Percentiles rank a stretch among this genome's conserved stretches.
phyloP scores from a whole-genome alignment of 2,797 vertebrate genomes.

The Chaetodon trifasciatus region DNA sequence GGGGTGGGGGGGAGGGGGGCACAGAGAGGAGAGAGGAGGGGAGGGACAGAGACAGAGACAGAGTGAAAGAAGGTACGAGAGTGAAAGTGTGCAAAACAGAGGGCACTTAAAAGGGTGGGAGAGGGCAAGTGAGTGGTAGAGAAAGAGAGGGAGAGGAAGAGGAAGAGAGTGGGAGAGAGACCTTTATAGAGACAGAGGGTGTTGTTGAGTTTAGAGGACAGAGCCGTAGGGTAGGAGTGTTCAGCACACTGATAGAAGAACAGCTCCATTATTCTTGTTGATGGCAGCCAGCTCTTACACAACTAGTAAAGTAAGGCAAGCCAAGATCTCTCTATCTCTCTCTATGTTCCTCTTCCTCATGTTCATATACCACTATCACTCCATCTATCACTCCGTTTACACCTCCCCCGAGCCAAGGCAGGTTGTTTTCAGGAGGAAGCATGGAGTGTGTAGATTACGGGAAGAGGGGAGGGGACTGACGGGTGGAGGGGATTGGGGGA shows the following conservation, averaged over 20 bases:
- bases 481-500: slow-evolving; percentile 9
- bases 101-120: slow-evolving; percentile 73
- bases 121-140: slow-evolving; percentile 70
- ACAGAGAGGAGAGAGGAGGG: slow-evolving; percentile 49
- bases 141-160: slow-evolving; percentile 52
- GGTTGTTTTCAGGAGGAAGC: slow-evolving; percentile 71
- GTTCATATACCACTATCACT: slow-evolving; percentile 52
- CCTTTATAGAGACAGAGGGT: slow-evolving; percentile 62
- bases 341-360: slow-evolving; percentile 29
- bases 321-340: slow-evolving; percentile 56
- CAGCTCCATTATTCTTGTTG: slow-evolving; percentile 79
- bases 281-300: slow-evolving; percentile 83
- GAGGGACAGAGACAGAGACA: slow-evolving; percentile 61
- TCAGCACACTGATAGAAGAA: slow-evolving; percentile 80
- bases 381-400: slow-evolving; percentile 45
- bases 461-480: slow-evolving; percentile 57
- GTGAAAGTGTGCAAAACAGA: slow-evolving; percentile 75
- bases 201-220: slow-evolving; percentile 79
- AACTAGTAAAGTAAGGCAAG: slow-evolving; percentile 71
- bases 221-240: slow-evolving; percentile 82
- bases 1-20: slow-evolving; percentile 37
- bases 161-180: slow-evolving; percentile 49
- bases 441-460: slow-evolving; percentile 67
- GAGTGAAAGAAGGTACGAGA: slow-evolving; percentile 71
- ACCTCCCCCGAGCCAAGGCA: slow-evolving; percentile 59